phyloP scores from a whole-genome alignment of 1,140 invertebrate genomes.

The Ditylenchus dipsaci region DNA sequence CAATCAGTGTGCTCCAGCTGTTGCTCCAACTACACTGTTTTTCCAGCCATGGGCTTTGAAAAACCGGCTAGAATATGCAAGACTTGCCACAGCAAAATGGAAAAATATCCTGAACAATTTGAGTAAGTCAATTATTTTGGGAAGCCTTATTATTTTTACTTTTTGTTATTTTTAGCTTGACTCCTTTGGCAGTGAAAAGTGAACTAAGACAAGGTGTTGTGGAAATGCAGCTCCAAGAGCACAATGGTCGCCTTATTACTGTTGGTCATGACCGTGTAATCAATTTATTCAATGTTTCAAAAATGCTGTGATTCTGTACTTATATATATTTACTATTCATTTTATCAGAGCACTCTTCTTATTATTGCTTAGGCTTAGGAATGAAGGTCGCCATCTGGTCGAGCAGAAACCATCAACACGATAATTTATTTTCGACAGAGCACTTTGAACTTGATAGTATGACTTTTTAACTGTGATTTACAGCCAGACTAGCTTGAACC shows the following conservation, averaged over 20 bases:
- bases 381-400: no score
- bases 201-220: conserved; percentile 86
- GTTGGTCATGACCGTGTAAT: conserved; percentile 88
- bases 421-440: no score
- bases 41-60: conserved; percentile 94
- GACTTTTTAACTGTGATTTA: no score
- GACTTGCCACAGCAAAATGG: conserved; percentile 69
- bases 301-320: conserved; percentile 21
- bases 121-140: conserved; percentile 48
- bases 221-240: conserved; percentile 81
- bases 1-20: conserved; percentile 72
- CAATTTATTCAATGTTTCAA: conserved; percentile 67
- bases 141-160: background rate
- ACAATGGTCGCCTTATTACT: conserved; percentile 76
- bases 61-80: conserved; percentile 92
- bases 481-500: no score
- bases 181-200: conserved; percentile 84
- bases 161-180: conserved; percentile 65
- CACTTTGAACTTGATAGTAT: no score
- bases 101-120: conserved; percentile 57
- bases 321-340: background rate
- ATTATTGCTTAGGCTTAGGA: background rate
- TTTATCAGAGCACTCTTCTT: background rate
- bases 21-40: conserved; percentile 76
- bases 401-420: no score